Percentiles rank a stretch among this genome's conserved stretches.
phyloP scores from a whole-genome alignment of 1,140 invertebrate genomes.

The Brachionus calyciflorus region DNA sequence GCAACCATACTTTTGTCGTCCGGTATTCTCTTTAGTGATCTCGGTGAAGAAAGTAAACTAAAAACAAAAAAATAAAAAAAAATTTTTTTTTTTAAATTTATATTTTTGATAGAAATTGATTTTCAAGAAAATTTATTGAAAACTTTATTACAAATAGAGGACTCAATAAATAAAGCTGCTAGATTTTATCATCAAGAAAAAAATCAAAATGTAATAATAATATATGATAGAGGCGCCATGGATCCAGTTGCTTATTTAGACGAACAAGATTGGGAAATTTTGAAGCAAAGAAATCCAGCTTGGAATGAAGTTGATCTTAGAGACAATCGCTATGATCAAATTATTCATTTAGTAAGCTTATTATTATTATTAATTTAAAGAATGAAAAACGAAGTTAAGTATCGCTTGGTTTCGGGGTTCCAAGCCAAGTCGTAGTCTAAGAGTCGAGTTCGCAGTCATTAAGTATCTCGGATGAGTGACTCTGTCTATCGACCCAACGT shows the following conservation, averaged over 20 bases:
- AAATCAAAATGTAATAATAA: constrained; percentile 82
- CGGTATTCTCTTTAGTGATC: constrained; percentile 49
- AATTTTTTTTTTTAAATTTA: background rate
- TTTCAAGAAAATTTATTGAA: constrained; percentile 96
- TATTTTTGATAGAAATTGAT: background rate
- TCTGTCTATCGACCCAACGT: too few species aligned
- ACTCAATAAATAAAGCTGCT: constrained; percentile 87
- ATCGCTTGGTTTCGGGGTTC: too few species aligned
- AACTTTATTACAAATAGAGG: constrained; percentile 96
- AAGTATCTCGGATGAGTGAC: too few species aligned
- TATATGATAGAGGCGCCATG: constrained; percentile 97
- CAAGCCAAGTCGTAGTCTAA: too few species aligned
- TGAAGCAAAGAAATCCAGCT: constrained; percentile 73
- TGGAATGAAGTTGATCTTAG: constrained; percentile 91
- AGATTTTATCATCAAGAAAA: constrained; percentile 66
- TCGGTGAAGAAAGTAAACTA: constrained; percentile 35
- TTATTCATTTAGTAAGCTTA: constrained; percentile 56
- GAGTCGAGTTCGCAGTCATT: too few species aligned
- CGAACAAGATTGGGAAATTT: constrained; percentile 84
- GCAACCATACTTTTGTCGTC: constrained; percentile 92
- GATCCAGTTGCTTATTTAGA: constrained; percentile 91
- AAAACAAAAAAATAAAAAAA: background rate
- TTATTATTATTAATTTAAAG: background rate
- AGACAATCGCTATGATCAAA: constrained; percentile 94
- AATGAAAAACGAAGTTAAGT: too few species aligned